A percentile compares a stretch with the other conserved stretches of the same genome.
Evolutionary conservation across 2,888 invertebrate species (phyloP).

Genomic region (Cryptocheilus praepositus): DNA sequence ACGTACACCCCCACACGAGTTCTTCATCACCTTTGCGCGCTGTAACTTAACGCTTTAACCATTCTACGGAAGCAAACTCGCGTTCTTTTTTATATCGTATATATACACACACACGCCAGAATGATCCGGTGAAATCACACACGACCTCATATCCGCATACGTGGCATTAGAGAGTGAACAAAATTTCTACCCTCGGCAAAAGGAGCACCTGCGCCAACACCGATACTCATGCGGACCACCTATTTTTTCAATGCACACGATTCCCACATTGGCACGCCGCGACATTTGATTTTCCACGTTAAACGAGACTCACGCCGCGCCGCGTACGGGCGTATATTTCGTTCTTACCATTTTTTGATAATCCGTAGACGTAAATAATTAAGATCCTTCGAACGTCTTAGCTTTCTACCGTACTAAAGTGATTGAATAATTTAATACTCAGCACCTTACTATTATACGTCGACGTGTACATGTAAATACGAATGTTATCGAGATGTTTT

Average conservation of each 20-base stretch:
- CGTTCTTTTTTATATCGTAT: constrained; percentile 3
- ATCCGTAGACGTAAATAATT: constrained; percentile 2
- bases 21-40: constrained; percentile 1
- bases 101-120: background rate
- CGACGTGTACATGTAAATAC: constrained; percentile 18
- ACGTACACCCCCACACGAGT: too few species aligned
- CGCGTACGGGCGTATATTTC: background rate
- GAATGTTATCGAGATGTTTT: constrained; percentile 1
- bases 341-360: constrained; percentile 3
- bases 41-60: background rate
- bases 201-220: too few species aligned
- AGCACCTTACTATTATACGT: background rate
- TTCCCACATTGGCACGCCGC: too few species aligned
- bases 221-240: too few species aligned
- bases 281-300: background rate
- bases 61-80: background rate
- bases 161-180: too few species aligned
- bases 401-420: constrained; percentile 14
- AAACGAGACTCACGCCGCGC: too few species aligned
- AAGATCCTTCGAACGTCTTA: constrained; percentile 4
- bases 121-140: too few species aligned
- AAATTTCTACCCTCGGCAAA: too few species aligned
- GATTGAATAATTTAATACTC: constrained; percentile 18
- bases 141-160: too few species aligned
- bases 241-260: too few species aligned